Evolutionary conservation across 2,113 vertebrate genomes (phyloP).

Genomic region (Ciconia boyciana): DNA sequence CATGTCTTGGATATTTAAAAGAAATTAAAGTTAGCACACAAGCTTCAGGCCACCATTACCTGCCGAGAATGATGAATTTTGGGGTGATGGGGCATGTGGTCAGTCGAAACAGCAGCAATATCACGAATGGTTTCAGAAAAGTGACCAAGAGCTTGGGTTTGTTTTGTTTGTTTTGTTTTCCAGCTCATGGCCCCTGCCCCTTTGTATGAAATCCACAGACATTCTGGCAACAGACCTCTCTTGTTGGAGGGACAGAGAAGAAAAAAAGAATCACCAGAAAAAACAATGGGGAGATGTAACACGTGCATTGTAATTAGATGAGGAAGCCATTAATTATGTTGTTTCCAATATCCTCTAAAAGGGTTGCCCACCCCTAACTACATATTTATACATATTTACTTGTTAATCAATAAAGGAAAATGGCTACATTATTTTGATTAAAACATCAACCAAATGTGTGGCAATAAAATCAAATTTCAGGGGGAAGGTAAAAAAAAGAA

Average conservation of each 20-base stretch:
- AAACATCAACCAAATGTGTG: constrained; percentile 69
- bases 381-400: constrained; percentile 85
- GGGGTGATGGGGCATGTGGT: neutral
- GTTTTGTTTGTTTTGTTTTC: constrained; percentile 24
- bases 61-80: neutral
- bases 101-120: neutral
- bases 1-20: neutral
- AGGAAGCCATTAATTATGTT: constrained; percentile 72
- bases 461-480: constrained; percentile 73
- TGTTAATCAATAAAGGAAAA: constrained; percentile 85
- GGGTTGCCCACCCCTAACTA: constrained; percentile 75
- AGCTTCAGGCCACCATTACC: neutral
- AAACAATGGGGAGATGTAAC: constrained; percentile 18
- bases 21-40: neutral
- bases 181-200: neutral
- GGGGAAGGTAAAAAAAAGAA: constrained; percentile 34
- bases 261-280: constrained; percentile 1
- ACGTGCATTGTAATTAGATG: constrained; percentile 45
- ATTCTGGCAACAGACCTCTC: constrained; percentile 29
- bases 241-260: neutral
- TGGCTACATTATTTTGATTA: constrained; percentile 85
- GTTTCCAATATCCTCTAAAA: constrained; percentile 80
- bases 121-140: neutral
- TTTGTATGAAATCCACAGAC: constrained; percentile 11
- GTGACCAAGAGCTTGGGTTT: neutral